A percentile compares a stretch with the other conserved stretches of the same genome.
These are phyloP conservation scores for Fregetta grallaria DNA, from an alignment of 2,113 vertebrate genomes.

Conservation along the genomic window DNA sequence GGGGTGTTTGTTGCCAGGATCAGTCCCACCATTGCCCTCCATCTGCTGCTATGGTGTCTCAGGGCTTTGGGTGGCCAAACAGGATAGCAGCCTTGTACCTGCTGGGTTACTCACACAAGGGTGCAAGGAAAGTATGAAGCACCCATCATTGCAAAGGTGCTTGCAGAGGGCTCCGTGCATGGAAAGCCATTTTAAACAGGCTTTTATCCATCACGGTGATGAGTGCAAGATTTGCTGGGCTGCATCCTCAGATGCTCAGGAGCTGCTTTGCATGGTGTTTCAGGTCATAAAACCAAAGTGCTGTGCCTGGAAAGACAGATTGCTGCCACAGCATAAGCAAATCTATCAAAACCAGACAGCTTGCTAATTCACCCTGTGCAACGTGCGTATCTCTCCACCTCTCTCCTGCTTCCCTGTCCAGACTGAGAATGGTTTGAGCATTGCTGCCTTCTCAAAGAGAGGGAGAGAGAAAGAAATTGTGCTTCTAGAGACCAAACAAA, in stretches of 20 bases:
- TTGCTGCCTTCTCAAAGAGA: neutral
- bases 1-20: neutral
- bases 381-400: rapidly evolving
- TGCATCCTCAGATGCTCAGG: neutral
- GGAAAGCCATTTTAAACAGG: neutral
- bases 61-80: neutral
- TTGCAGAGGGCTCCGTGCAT: rapidly evolving
- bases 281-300: neutral
- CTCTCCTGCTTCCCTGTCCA: neutral
- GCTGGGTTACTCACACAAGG: neutral
- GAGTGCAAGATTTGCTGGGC: neutral
- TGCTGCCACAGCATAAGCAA: neutral
- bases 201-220: rapidly evolving
- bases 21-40: neutral
- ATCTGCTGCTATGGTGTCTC: neutral
- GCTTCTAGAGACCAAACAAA: neutral
- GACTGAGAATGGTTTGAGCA: neutral
- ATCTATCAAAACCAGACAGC: neutral
- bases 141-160: neutral
- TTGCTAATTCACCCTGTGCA: neutral
- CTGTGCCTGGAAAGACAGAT: neutral
- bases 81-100: neutral
- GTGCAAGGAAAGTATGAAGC: neutral
- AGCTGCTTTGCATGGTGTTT: neutral
- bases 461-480: neutral